These are phyloP conservation scores for Brachionus rotundiformis DNA, from an alignment of 1,140 invertebrate species.

Conservation along the genomic window DNA sequence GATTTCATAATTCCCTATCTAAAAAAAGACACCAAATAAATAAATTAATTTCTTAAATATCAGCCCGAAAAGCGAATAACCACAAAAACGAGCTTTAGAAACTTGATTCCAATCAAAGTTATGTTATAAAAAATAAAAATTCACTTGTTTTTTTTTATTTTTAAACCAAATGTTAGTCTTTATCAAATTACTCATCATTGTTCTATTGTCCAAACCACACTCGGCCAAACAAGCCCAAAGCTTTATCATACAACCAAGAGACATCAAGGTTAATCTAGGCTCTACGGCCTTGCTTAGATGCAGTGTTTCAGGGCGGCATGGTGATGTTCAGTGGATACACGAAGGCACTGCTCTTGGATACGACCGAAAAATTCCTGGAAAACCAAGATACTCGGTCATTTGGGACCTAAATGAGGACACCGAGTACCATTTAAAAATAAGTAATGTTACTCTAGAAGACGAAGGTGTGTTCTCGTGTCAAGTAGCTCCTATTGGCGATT, in stretches of 20 bases:
- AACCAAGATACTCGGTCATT: conserved; percentile 42
- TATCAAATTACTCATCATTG: neutral
- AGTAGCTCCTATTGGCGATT: conserved; percentile 50
- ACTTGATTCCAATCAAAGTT: conserved; percentile 22
- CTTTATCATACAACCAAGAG: conserved; percentile 4
- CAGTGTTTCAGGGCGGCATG: conserved; percentile 14
- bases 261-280: conserved; percentile 31
- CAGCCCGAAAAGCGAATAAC: neutral
- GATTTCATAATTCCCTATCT: conserved; percentile 25
- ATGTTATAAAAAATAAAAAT: conserved; percentile 21
- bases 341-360: conserved; percentile 50
- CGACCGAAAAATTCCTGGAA: conserved; percentile 31
- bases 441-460: conserved; percentile 37
- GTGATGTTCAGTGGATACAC: conserved; percentile 50
- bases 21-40: conserved; percentile 39
- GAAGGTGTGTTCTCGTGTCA: conserved; percentile 50
- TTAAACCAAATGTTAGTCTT: conserved; percentile 30
- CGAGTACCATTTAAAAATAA: conserved; percentile 43
- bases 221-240: conserved; percentile 9
- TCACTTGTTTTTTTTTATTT: conserved; percentile 31
- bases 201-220: neutral
- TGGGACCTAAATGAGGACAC: conserved; percentile 38
- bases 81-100: neutral
- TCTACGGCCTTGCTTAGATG: conserved; percentile 21
- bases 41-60: conserved; percentile 35